phyloP scores from a whole-genome alignment of 2,113 vertebrate genomes.

The Microtus ochrogaster region DNA sequence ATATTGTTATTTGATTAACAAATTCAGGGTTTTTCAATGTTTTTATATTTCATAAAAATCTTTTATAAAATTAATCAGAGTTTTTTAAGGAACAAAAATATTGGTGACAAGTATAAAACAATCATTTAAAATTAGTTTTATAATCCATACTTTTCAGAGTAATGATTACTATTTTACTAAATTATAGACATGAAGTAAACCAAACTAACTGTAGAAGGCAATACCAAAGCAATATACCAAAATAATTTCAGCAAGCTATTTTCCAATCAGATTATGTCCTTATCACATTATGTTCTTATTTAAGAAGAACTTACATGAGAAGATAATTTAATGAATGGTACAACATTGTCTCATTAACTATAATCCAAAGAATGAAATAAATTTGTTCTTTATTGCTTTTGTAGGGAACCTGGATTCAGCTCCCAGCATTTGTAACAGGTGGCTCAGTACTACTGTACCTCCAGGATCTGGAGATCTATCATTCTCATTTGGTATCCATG shows the following conservation, averaged over 20 bases:
- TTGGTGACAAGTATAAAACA: neutral
- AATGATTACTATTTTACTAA: neutral
- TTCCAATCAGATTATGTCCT: neutral
- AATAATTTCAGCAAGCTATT: neutral
- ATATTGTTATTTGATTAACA: neutral
- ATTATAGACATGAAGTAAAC: neutral
- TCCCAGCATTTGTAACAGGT: neutral
- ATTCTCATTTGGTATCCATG: neutral
- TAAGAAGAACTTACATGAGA: neutral
- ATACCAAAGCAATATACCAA: neutral
- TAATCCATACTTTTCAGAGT: neutral
- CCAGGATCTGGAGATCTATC: neutral
- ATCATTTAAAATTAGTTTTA: neutral
- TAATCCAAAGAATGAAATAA: neutral
- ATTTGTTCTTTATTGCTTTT: neutral
- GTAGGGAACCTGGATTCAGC: neutral
- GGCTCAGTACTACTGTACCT: neutral
- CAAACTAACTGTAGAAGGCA: neutral
- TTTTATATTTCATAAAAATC: too few relatives aligned
- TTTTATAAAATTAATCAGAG: neutral
- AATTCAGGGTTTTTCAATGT: neutral
- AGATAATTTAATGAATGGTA: neutral
- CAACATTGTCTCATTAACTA: neutral
- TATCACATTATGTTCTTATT: neutral
- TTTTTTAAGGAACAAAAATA: neutral